Evolutionary conservation across 2,113 vertebrate genomes (phyloP).

Genomic region (Labrus mixtus): DNA sequence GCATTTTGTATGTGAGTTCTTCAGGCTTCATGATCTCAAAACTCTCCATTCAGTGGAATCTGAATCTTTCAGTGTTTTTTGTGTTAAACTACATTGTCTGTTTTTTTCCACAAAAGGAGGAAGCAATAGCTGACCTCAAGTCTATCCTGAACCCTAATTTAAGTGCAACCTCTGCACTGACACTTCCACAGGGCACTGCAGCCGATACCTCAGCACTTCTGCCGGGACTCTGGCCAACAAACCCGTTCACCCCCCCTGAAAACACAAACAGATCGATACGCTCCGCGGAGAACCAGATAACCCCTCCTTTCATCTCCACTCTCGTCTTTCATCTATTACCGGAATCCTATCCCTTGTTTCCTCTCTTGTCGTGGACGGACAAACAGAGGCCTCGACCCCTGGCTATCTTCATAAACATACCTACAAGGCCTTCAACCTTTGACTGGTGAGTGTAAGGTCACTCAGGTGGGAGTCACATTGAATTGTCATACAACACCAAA

Average conservation of each 20-base stretch:
- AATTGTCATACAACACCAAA: neutral
- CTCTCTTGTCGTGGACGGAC: constrained; percentile 68
- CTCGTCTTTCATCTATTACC: constrained; percentile 80
- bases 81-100: constrained; percentile 14
- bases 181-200: constrained; percentile 42
- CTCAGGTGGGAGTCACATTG: constrained; percentile 37
- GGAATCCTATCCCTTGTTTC: constrained; percentile 77
- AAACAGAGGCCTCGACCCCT: constrained; percentile 66
- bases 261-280: constrained; percentile 79
- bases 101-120: constrained; percentile 19
- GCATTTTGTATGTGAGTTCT: neutral
- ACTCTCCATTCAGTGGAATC: neutral
- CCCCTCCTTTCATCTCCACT: constrained; percentile 72
- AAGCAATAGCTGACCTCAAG: constrained; percentile 35
- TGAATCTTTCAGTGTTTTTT: constrained; percentile 6
- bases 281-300: constrained; percentile 69
- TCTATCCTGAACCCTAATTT: constrained; percentile 42
- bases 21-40: neutral
- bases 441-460: constrained; percentile 41
- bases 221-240: constrained; percentile 74
- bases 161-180: constrained; percentile 52
- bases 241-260: constrained; percentile 71
- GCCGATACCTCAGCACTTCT: constrained; percentile 75
- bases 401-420: constrained; percentile 60
- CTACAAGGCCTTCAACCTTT: constrained; percentile 65